These are phyloP conservation scores for Liopterus haemorrhoidalis DNA, from an alignment of 2,888 invertebrate species.

Conservation along the genomic window DNA sequence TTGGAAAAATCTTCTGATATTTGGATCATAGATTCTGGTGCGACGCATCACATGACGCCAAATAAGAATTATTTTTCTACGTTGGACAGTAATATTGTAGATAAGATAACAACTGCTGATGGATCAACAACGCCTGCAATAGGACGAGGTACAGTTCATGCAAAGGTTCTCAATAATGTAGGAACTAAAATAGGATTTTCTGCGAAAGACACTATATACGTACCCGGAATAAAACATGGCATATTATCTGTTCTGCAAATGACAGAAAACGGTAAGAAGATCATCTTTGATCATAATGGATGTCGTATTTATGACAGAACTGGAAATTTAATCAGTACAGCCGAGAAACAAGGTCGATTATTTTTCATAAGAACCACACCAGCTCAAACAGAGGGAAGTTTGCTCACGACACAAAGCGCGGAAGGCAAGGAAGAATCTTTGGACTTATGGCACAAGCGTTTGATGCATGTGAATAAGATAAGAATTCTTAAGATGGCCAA, in stretches of 20 bases:
- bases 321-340: background rate
- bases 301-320: background rate
- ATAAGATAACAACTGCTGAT: slow-evolving; percentile 1
- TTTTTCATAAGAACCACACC: too few relatives aligned
- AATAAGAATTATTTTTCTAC: slow-evolving; percentile 7
- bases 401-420: too few relatives aligned
- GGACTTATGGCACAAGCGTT: too few relatives aligned
- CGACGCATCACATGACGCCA: slow-evolving; percentile 13
- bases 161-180: background rate
- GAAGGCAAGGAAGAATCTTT: too few relatives aligned
- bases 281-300: slow-evolving; percentile 3
- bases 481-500: too few relatives aligned
- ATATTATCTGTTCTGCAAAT: slow-evolving; percentile 1
- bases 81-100: background rate
- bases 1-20: too few relatives aligned
- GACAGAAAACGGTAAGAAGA: too few relatives aligned
- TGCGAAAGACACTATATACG: slow-evolving; percentile 3
- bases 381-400: too few relatives aligned
- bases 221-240: background rate
- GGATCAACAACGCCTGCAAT: background rate
- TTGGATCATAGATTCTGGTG: slow-evolving; percentile 11
- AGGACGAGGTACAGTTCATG: slow-evolving; percentile 4
- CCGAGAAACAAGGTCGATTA: background rate
- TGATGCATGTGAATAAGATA: too few relatives aligned
- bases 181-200: slow-evolving; percentile 1